Evolutionary conservation across 2,797 vertebrate species (phyloP).

Genomic region (Hypotaenidia philippensis): DNA sequence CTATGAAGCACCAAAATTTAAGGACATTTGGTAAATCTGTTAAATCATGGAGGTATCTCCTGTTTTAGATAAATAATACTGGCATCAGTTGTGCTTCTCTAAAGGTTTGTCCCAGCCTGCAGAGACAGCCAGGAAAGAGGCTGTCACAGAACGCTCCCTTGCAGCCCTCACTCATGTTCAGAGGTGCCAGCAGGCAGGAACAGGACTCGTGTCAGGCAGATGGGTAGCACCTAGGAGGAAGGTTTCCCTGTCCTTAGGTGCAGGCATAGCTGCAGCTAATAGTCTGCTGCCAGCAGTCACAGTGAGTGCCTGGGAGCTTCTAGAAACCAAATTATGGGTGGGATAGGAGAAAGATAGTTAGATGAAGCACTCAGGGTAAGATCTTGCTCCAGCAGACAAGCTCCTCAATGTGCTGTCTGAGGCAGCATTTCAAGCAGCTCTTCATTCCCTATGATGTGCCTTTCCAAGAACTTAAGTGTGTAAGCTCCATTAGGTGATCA

Average conservation of each 20-base stretch:
- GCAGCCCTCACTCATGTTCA: not conserved
- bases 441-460: not conserved
- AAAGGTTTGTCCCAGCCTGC: not conserved
- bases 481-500: not conserved
- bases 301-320: not conserved
- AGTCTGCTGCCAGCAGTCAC: not conserved
- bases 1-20: not conserved
- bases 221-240: not conserved
- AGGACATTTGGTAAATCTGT: not conserved
- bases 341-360: not conserved
- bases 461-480: not conserved
- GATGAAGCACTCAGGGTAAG: not conserved
- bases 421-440: not conserved
- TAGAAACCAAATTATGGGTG: not conserved
- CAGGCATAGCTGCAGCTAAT: not conserved
- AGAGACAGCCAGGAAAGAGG: not conserved
- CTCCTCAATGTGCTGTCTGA: not conserved
- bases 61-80: not conserved
- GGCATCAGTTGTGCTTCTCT: not conserved
- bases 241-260: slow-evolving; percentile 27
- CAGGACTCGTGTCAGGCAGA: not conserved
- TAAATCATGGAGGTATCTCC: not conserved
- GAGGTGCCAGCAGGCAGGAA: not conserved
- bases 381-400: not conserved
- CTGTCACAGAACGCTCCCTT: not conserved